A percentile compares a stretch with the other conserved stretches of the same genome.
Evolutionary conservation across 2,888 invertebrate species (phyloP).

Genomic region (Bugula neritina): DNA sequence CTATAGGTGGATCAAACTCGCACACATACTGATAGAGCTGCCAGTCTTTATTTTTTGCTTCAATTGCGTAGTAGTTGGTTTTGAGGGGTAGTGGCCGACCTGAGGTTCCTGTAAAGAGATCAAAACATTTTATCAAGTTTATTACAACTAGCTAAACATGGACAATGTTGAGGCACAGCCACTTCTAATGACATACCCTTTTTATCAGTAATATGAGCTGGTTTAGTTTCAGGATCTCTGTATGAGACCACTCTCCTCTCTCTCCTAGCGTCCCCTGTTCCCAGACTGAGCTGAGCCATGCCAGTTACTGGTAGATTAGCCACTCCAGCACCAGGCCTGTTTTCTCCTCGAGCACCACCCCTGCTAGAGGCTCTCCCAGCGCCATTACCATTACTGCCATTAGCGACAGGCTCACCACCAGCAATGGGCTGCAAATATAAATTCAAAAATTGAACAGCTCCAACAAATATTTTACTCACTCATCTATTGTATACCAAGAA

Average conservation of each 20-base stretch:
- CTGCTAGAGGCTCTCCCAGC: slow-evolving; percentile 39
- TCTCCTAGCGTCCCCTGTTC: slow-evolving; percentile 33
- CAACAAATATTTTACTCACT: too few species aligned
- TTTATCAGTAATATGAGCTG: slow-evolving; percentile 34
- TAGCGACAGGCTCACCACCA: neutral
- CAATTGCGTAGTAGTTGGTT: slow-evolving; percentile 42
- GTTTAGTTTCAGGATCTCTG: slow-evolving; percentile 35
- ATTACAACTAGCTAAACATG: neutral
- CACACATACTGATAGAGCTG: slow-evolving; percentile 48
- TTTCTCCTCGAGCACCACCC: slow-evolving; percentile 38
- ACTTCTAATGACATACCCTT: too few species aligned
- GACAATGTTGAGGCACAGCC: too few species aligned
- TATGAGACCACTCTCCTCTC: slow-evolving; percentile 31
- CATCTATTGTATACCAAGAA: too few species aligned
- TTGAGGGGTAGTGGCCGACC: slow-evolving; percentile 37
- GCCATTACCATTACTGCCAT: slow-evolving; percentile 15
- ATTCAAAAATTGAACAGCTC: neutral
- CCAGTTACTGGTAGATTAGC: slow-evolving; percentile 30
- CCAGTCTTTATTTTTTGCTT: slow-evolving; percentile 37
- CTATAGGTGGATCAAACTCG: slow-evolving; percentile 45
- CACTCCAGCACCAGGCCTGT: slow-evolving; percentile 34
- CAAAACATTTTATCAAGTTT: too few species aligned
- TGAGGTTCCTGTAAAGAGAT: slow-evolving; percentile 36
- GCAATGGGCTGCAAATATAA: neutral
- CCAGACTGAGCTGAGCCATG: slow-evolving; percentile 34